Conservation (phyloP, 92 coral and sea anemone genomes). For the Epizoanthus scotinus region DNA sequence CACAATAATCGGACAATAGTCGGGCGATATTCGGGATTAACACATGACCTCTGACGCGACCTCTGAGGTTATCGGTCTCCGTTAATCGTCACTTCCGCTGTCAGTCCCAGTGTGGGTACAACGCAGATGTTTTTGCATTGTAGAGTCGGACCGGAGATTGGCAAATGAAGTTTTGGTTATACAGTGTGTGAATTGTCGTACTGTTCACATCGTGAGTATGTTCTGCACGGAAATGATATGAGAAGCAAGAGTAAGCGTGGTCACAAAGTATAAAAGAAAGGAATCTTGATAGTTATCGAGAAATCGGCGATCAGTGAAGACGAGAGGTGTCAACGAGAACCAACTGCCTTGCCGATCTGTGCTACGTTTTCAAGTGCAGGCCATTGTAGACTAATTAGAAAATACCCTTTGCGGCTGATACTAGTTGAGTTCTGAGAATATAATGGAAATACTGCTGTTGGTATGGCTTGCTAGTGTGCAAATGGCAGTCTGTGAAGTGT, state of each 20-base stretch:
- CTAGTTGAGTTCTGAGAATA: neutral
- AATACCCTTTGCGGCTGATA: neutral
- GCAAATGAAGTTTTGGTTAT: neutral
- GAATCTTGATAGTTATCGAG: neutral
- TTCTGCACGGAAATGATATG: conserved; percentile 16
- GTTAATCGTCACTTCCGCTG: conserved; percentile 44
- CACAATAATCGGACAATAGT: neutral
- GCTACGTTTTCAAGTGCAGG: conserved; percentile 5
- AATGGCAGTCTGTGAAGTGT: conserved; percentile 23
- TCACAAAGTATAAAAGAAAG: neutral
- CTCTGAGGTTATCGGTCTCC: conserved; percentile 41
- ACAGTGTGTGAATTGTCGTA: neutral
- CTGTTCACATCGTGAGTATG: neutral
- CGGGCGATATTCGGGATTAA: conserved; percentile 9
- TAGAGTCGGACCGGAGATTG: neutral
- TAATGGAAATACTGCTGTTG: conserved; percentile 8
- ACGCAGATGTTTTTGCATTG: conserved; percentile 15
- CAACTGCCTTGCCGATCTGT: neutral
- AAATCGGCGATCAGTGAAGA: neutral
- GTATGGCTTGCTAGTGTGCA: conserved; percentile 17
- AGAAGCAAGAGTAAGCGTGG: neutral
- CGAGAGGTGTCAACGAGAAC: neutral
- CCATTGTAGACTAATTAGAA: too few relatives aligned
- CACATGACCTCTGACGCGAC: neutral
- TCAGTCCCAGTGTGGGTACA: neutral